These are phyloP conservation scores for Eristalinus sepulchralis DNA, from an alignment of 2,888 invertebrate genomes.

Conservation along the genomic window DNA sequence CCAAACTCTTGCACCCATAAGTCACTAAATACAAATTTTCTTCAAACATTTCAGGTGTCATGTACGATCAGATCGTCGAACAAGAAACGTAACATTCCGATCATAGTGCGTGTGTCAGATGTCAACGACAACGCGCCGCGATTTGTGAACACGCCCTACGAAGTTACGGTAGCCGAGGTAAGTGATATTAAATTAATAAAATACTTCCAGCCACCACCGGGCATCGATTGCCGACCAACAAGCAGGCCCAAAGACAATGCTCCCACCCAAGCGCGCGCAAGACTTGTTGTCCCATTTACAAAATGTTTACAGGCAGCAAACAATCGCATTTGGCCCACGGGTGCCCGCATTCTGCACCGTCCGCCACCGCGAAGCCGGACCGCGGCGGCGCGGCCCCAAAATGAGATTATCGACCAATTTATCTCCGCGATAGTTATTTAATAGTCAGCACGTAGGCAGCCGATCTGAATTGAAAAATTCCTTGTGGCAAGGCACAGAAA, in stretches of 20 bases:
- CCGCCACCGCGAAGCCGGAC: not conserved
- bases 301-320: conserved; percentile 30
- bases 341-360: conserved; percentile 58
- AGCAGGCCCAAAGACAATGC: not conserved
- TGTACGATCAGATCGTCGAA: conserved; percentile 90
- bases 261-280: not conserved
- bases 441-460: conserved; percentile 71
- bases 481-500: conserved; percentile 58
- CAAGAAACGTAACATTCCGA: conserved; percentile 91
- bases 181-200: conserved; percentile 76
- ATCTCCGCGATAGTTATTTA: conserved; percentile 68
- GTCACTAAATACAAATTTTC: conserved; percentile 15
- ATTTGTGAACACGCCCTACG: conserved; percentile 92
- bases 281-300: conserved; percentile 61
- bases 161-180: conserved; percentile 93
- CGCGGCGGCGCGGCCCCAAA: conserved; percentile 36
- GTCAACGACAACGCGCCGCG: conserved; percentile 94
- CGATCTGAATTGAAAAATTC: conserved; percentile 67
- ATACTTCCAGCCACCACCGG: not conserved
- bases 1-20: not conserved
- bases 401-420: conserved; percentile 68
- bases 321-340: conserved; percentile 66
- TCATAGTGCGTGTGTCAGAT: conserved; percentile 94
- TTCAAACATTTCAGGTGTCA: conserved; percentile 85
- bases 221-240: conserved; percentile 31